Evolutionary conservation across 2,888 invertebrate species (phyloP), one percentile per base, ranked within the genome.

Genomic region (Archaeoteleia sp.): DNA sequence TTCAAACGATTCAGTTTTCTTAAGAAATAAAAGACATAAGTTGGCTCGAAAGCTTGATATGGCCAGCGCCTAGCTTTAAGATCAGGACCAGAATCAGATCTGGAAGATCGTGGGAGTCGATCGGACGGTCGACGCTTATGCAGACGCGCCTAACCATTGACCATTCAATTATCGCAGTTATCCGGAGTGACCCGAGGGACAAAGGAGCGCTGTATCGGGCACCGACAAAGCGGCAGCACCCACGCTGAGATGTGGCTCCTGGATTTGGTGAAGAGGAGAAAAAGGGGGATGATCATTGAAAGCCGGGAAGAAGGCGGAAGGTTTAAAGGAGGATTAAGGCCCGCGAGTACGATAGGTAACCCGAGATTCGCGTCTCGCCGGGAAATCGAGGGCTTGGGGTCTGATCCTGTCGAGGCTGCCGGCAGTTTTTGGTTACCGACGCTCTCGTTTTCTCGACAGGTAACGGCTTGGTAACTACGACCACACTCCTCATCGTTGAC

Each of bases 311-410:
- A 37, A 32, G 58, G 62, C 58, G 58, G 68, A 45, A 20, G 45
- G 37, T 57, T 49, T 43, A 62, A 58, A 55, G 57, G 61, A 57
- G 71, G 68, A 68, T 66, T 71, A 65, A 67, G 66, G 53, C 58
- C 55, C 70, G 68, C 70, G 62, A 62, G 46, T 39, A 27, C 42
- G 42, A 12, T 12, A 12, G 61, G 74, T 75, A 75, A 75, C 70
- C 68, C 67, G 75, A 72, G 75, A 65, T 42, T 51, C 62, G 70
- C 54, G 70, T 68, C 66, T 54, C 60, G 67, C 62, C 71, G 69
- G 67, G 66, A 70, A 70, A 72, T 66, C 42, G 46, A 58, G 62
- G 34, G 51, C 10, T 17, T 20, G 27, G 48, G 25, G 37, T 42
- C 25, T 25, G 62, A 62, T 57, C 45, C 58, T 37, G 65, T 34